phyloP scores from a whole-genome alignment of 2,797 vertebrate genomes.

The Kryptopterus vitreolus region DNA sequence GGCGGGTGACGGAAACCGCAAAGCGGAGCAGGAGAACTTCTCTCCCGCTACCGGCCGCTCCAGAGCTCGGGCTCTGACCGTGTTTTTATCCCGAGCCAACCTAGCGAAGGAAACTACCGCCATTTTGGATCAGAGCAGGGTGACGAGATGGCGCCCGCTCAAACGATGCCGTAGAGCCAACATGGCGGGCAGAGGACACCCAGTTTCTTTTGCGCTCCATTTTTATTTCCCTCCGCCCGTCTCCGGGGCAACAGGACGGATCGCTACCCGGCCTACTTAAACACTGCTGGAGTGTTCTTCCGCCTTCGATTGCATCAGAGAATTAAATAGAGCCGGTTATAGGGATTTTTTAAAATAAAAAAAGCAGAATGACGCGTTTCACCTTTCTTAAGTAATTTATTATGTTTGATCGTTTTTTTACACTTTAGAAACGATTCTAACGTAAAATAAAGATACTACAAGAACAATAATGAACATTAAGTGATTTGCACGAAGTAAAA shows the following conservation, averaged over 20 bases:
- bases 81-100: slow-evolving; percentile 64
- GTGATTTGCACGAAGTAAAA: not conserved
- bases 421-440: not conserved
- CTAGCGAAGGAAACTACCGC: slow-evolving; percentile 63
- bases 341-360: too few relatives aligned
- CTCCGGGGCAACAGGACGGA: slow-evolving; percentile 85
- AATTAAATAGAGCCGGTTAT: slow-evolving; percentile 33
- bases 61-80: slow-evolving; percentile 78
- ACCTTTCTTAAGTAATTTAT: too few relatives aligned
- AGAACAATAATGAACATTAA: not conserved
- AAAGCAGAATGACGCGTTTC: too few relatives aligned
- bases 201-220: slow-evolving; percentile 68
- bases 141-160: slow-evolving; percentile 33
- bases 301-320: slow-evolving; percentile 42
- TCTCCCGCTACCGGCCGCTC: slow-evolving; percentile 76
- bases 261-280: slow-evolving; percentile 53
- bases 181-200: slow-evolving; percentile 59
- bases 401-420: not conserved
- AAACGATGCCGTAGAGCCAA: slow-evolving; percentile 62
- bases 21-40: slow-evolving; percentile 67
- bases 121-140: slow-evolving; percentile 69
- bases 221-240: slow-evolving; percentile 65
- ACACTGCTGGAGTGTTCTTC: slow-evolving; percentile 16
- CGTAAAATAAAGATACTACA: not conserved
- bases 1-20: not conserved